Base-by-base conservation (phyloP, 64 coral and sea anemone species). In the Montipora sp. region DNA sequence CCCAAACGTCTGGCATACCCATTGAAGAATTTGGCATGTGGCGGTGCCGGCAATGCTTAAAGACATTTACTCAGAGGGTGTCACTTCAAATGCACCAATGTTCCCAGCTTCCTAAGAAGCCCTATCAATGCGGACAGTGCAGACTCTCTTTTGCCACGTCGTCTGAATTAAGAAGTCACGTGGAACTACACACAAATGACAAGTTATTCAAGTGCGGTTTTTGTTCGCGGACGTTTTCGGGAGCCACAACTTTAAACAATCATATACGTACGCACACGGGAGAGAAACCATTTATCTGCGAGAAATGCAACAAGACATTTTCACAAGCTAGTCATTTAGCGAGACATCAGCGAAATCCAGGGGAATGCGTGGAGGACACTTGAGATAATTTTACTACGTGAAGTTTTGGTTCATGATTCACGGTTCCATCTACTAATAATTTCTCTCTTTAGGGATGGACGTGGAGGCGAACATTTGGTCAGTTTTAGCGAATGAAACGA, bases 201-300 rank as follows among this genome's bases (percentile, higher is more conserved):
- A 95, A 95, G 70, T 83, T 90, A 49, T 95, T 88, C 83, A 95
- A 95, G 44, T 95, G 94, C 48, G 94, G 94, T 12, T 95, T 91
- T 75, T 95, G 94, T 82, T 91, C 81, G 43, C 94, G 94, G 36
- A 51, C 94, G 14, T 95, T 95, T 65, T 75, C 89, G 11, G 94
- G 94, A 7, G 81, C 94, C 2, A 95, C 94, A 13, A 95, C 94
- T 5, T 87, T 95, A n/a, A 92, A 88, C 61, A 95, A 95, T 51
- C 94, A 95, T 50, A 92, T 95, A 61, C 73, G 94, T 8, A 95
- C 94, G 0, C 94, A 95, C 70, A 95, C 88, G 20, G 94, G 94
- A 3, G 88, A 95, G 23, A 86, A 73, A 46, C 94, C 94, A 11
- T 95, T 95, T 75, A 88, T 75, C 45, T 95, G 94, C 66, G 80